phyloP scores from a whole-genome alignment of 2,113 vertebrate genomes.

The Neolamprologus variostigma region DNA sequence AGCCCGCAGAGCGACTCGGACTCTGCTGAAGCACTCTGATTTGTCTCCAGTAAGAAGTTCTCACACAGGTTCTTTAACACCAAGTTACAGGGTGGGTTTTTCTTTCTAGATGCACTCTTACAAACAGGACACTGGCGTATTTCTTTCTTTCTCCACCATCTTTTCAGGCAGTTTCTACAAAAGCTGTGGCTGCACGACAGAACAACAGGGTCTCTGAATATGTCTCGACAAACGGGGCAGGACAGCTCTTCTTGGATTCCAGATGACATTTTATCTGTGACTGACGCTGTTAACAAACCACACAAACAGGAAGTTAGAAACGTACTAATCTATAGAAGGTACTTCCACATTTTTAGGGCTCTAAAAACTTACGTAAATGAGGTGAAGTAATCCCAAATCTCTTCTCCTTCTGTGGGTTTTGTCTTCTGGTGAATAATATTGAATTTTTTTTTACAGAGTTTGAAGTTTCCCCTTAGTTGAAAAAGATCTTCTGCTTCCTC shows the following conservation, averaged over 20 bases:
- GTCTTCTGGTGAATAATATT: background rate
- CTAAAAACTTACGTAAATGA: background rate
- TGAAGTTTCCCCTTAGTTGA: background rate
- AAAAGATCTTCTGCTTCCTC: background rate
- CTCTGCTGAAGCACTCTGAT: background rate
- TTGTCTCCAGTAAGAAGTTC: background rate
- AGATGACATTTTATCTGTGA: background rate
- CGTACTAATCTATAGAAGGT: background rate
- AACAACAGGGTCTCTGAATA: background rate
- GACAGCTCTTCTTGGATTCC: background rate
- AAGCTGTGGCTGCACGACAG: background rate
- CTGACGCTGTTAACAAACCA: background rate
- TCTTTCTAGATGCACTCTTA: background rate
- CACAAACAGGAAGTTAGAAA: background rate
- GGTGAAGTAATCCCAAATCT: background rate
- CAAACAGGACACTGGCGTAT: background rate
- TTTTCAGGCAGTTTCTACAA: background rate
- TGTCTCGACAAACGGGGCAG: background rate
- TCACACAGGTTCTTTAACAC: background rate
- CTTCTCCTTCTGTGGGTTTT: background rate
- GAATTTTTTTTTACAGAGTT: background rate
- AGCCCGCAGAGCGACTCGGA: background rate
- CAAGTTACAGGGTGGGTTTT: background rate
- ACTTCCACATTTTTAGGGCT: background rate
- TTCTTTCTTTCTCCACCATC: background rate